Percentiles rank a stretch among this genome's conserved stretches.
These are phyloP conservation scores for Sciurus carolinensis DNA, from an alignment of 2,797 vertebrate species.

Conservation along the genomic window DNA sequence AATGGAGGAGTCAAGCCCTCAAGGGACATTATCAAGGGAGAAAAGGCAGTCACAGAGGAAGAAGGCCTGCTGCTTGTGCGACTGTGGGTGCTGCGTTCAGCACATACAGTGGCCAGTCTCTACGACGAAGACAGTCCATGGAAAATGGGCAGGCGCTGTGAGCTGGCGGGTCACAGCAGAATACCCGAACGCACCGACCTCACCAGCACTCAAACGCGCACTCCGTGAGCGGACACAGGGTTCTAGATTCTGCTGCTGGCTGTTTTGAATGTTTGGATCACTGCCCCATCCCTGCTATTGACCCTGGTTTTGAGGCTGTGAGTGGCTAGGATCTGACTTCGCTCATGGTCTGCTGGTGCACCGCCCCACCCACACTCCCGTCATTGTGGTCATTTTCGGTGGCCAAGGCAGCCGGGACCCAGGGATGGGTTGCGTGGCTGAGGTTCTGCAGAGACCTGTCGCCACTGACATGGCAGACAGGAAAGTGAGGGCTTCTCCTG, in stretches of 20 bases:
- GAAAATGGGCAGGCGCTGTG: neutral
- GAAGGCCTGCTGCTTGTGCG: too few relatives aligned
- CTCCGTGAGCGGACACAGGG: neutral
- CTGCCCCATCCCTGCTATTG: neutral
- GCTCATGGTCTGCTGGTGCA: neutral
- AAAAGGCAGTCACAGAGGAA: neutral
- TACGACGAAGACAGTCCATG: neutral
- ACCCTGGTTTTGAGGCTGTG: neutral
- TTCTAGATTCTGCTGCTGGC: neutral
- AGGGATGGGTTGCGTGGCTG: neutral
- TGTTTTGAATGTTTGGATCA: conserved; percentile 2
- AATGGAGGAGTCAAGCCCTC: neutral
- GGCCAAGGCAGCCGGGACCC: neutral
- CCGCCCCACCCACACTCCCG: fast-evolving
- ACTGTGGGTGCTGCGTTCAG: neutral
- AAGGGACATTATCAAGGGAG: neutral
- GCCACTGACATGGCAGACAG: neutral
- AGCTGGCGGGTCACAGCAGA: neutral
- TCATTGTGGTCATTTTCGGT: fast-evolving
- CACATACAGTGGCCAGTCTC: too few relatives aligned
- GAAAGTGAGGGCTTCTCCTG: neutral
- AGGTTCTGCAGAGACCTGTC: neutral
- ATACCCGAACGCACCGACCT: neutral
- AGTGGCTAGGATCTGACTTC: neutral
- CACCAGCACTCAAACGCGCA: neutral